Conservation (phyloP, 2,113 vertebrate genomes). For the Paraplagusia blochii region DNA sequence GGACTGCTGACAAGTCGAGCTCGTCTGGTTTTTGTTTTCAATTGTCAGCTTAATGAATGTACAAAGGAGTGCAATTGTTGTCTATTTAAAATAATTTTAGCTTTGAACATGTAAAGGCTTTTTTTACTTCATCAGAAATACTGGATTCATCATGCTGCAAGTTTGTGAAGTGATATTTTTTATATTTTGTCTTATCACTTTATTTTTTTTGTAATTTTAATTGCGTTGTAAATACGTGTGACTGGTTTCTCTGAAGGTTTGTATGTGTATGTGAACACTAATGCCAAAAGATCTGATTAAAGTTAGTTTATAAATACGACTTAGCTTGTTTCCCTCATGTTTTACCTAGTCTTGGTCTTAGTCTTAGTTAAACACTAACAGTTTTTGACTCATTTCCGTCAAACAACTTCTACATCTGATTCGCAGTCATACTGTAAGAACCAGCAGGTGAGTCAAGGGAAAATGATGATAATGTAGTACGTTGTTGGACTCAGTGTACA, state of each 20-base stretch:
- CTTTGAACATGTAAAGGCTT: constrained; percentile 67
- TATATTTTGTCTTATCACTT: constrained; percentile 64
- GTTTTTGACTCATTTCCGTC: no score
- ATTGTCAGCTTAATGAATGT: constrained; percentile 76
- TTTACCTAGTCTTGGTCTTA: no score
- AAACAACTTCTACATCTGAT: no score
- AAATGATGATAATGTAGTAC: no score
- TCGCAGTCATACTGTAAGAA: no score
- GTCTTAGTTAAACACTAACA: no score
- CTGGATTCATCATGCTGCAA: constrained; percentile 76
- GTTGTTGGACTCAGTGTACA: no score
- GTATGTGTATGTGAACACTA: constrained; percentile 60
- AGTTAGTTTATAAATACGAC: constrained; percentile 48
- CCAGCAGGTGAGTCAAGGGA: no score
- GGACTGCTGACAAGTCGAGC: constrained; percentile 67
- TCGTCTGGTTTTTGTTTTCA: constrained; percentile 52
- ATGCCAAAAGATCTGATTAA: constrained; percentile 56
- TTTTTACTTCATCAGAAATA: constrained; percentile 67
- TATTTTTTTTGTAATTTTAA: constrained; percentile 55
- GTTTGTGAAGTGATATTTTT: constrained; percentile 65
- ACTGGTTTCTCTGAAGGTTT: constrained; percentile 53
- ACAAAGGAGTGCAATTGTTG: constrained; percentile 78
- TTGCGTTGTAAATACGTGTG: constrained; percentile 61
- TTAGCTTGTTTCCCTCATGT: no score
- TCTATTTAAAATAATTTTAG: constrained; percentile 73